Evolutionary conservation across 1,140 invertebrate genomes (phyloP).

Genomic region (Babylonia areolata): DNA sequence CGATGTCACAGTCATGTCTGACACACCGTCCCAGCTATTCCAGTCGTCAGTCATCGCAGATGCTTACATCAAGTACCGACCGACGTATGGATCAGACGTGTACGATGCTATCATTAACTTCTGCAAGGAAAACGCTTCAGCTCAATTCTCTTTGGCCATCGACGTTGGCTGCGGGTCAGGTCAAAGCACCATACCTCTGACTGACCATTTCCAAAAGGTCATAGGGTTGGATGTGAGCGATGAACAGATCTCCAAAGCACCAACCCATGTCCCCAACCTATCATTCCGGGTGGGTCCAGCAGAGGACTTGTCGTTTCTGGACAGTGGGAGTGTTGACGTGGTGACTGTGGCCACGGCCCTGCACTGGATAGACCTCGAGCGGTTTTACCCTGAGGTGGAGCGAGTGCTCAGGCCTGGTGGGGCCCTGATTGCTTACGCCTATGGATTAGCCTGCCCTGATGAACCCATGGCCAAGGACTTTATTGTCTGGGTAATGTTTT

Average conservation of each 20-base stretch:
- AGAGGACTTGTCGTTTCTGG: conserved; percentile 66
- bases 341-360: conserved; percentile 73
- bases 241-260: conserved; percentile 57
- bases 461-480: neutral
- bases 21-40: neutral
- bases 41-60: conserved; percentile 52
- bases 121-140: conserved; percentile 57
- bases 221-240: conserved; percentile 56
- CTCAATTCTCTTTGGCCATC: conserved; percentile 49
- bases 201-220: conserved; percentile 69
- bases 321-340: conserved; percentile 71
- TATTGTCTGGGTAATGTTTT: neutral
- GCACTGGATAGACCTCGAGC: conserved; percentile 77
- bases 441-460: conserved; percentile 40
- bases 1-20: neutral
- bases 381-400: conserved; percentile 76
- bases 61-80: conserved; percentile 71
- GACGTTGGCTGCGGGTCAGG: conserved; percentile 78
- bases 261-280: conserved; percentile 43
- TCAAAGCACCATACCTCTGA: conserved; percentile 75
- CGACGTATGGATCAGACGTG: conserved; percentile 64
- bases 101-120: conserved; percentile 66
- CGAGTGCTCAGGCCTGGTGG: conserved; percentile 74
- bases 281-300: conserved; percentile 69
- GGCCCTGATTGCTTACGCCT: conserved; percentile 74